Base-by-base conservation (phyloP, 2,113 vertebrate species). In the Pseudonaja textilis region DNA sequence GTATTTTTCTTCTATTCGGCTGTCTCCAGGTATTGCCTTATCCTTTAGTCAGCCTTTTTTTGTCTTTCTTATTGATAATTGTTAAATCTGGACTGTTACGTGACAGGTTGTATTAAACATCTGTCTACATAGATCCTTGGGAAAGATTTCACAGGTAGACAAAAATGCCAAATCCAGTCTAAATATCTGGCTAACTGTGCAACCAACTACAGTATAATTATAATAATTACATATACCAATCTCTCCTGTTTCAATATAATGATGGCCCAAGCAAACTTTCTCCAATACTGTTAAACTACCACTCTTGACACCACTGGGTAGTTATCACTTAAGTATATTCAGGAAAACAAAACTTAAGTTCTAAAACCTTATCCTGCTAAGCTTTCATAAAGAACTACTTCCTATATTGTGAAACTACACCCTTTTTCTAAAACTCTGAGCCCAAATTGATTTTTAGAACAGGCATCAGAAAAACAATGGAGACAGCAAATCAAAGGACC, bases 311-410 rank as follows among this genome's bases (percentile, higher is more conserved):
- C 81, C 93, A 85, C 74, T 91, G 61, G 61, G 5, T 14, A 69
- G 96, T 97, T 96, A 97, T 97, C 96, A 97, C 97, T 95, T 95
- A 91, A 96, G 95, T 93, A 93, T 95, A 96, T 95, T 95, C 97
- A 97, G 95, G 96, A 96, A 96, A 95, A 95, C 94, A 95, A 97
- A 96, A 96, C 59, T 91, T 89, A 95, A 96, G 96, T 89, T 9
- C 0, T 85, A 96, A 97, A 97, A 96, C 97, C 97, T 97, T 97
- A 97, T 98, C 97, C 97, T 97, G 91, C 94, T 94, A 96, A 95
- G 96, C 95, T 95, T 97, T 98, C 96, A 96, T 96, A 95, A 94
- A 74, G 81, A 59, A 90, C 26, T 93, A 61, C 96, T 95, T 93
- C 95, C 93, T 93, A 94, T 96, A 96, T 89, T 97, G 91, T 61